Evolutionary conservation across 1,140 invertebrate genomes (phyloP), one percentile per base, ranked within the genome.

Genomic region (Apis laboriosa): DNA sequence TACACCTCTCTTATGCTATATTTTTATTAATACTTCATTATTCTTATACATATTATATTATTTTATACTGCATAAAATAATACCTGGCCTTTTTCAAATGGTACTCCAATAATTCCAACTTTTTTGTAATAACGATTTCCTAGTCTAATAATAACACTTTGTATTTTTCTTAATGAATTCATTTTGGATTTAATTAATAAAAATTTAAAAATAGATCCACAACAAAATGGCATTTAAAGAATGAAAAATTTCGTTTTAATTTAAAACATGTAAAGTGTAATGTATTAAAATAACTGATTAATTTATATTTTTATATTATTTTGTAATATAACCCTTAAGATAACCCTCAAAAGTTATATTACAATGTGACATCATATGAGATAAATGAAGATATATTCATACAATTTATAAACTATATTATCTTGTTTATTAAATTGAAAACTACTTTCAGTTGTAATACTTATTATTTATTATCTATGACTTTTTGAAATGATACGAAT

Each of bases 101-200:
- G 96, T 63, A 97, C 96, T n/a, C 96, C 96, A 67, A 97, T 93
- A 83, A 97, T 95, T 64, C 96, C 97, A 15, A 97, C 94, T 94
- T 93, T 95, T 15, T 85, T 80, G 71, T 91, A 93, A 73, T 60
- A 73, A 2, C 86, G 67, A 68, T 49, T 55, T 67, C 66, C 34
- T 19, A 58, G 28, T 68, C 49, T 82, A 7, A 1, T 34, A 77
- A 70, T 78, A 15, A 86, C 43, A 77, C 9, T 63, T 7, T 60
- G 63, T 53, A 60, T 43, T 84, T 61, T 84, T n/a, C 12, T 63
- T 19, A 87, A 49, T 15, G 34, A 34, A 75, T 60, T 86, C 71
- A 84, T 86, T 68, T 82, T 75, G 19, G 43, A 60, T 64, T 43
- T 43, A 7, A 43, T 7, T 43, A 43, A 7, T 43, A 43, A 43